Conservation (phyloP, 2,113 vertebrate genomes). For the Pterophyllum scalare region DNA sequence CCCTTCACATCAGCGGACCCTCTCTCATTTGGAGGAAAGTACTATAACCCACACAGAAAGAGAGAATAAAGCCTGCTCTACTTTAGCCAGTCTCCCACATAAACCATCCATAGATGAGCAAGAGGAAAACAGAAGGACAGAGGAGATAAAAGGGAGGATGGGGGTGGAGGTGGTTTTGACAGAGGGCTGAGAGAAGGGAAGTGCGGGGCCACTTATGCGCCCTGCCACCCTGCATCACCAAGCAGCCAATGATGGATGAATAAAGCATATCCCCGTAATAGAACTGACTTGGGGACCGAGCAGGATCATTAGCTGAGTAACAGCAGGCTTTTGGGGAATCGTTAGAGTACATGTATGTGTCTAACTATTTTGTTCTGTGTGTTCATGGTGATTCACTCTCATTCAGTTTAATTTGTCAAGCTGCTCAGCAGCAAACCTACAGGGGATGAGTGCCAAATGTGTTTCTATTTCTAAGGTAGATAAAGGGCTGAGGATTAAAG, state of each 20-base stretch:
- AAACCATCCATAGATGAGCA: conserved; percentile 37
- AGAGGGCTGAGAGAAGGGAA: conserved; percentile 22
- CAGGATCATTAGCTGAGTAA: conserved; percentile 44
- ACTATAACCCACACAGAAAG: conserved; percentile 11
- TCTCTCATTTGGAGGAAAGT: conserved; percentile 20
- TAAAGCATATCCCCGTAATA: conserved; percentile 73
- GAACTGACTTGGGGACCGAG: conserved; percentile 46
- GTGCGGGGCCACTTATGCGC: conserved; percentile 39
- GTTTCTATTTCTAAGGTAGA: conserved; percentile 13
- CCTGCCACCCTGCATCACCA: conserved; percentile 71
- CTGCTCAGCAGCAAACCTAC: conserved; percentile 15
- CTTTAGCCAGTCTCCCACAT: conserved; percentile 35
- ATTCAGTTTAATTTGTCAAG: conserved; percentile 48
- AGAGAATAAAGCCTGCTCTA: conserved; percentile 42
- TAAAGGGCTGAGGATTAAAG: not conserved
- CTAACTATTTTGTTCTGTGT: conserved; percentile 13
- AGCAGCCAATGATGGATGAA: conserved; percentile 73
- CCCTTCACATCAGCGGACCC: conserved; percentile 15
- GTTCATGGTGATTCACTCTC: conserved; percentile 9
- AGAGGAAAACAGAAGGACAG: conserved; percentile 54
- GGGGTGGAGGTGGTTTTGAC: conserved; percentile 26
- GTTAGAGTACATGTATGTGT: not conserved
- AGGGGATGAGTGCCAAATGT: conserved; percentile 5
- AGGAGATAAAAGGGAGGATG: conserved; percentile 42
- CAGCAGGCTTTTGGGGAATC: conserved; percentile 29